Evolutionary conservation across 2,113 vertebrate genomes (phyloP).

Genomic region (Hydropotes inermis): DNA sequence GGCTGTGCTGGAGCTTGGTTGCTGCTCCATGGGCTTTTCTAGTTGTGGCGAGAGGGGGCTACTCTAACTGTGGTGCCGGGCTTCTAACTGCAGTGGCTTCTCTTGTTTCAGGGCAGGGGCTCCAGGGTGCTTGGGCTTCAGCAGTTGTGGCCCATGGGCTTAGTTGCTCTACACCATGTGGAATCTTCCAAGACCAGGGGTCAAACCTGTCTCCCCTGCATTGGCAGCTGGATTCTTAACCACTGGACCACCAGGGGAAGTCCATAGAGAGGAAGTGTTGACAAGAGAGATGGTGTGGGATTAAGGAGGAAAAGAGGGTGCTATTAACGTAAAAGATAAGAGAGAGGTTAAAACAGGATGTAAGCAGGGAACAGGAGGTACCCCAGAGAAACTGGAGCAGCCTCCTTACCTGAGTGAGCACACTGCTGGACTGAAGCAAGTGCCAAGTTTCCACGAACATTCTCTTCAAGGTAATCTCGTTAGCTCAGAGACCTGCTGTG

Average conservation of each 20-base stretch:
- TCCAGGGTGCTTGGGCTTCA: not conserved
- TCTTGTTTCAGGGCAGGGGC: not conserved
- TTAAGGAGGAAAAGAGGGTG: not conserved
- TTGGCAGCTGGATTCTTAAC: not conserved
- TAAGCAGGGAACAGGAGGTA: not conserved
- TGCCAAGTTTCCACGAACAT: accelerated
- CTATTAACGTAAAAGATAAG: not conserved
- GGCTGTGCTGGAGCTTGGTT: not conserved
- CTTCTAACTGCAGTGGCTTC: not conserved
- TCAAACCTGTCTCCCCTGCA: not conserved
- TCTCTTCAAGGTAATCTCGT: not conserved
- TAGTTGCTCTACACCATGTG: accelerated
- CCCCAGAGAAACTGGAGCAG: too few species aligned
- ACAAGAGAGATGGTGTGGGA: too few species aligned
- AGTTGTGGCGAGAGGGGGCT: accelerated
- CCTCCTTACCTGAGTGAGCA: not conserved
- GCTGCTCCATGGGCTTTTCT: not conserved
- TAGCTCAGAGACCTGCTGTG: not conserved
- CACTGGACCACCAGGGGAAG: not conserved
- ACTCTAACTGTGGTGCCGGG: not conserved
- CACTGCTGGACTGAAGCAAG: accelerated
- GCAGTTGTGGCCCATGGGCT: not conserved
- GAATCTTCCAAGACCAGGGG: not conserved
- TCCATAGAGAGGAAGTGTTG: not conserved
- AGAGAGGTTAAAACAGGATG: not conserved